Conservation (phyloP, 2,888 invertebrate genomes). For the Cephus pulcher region DNA sequence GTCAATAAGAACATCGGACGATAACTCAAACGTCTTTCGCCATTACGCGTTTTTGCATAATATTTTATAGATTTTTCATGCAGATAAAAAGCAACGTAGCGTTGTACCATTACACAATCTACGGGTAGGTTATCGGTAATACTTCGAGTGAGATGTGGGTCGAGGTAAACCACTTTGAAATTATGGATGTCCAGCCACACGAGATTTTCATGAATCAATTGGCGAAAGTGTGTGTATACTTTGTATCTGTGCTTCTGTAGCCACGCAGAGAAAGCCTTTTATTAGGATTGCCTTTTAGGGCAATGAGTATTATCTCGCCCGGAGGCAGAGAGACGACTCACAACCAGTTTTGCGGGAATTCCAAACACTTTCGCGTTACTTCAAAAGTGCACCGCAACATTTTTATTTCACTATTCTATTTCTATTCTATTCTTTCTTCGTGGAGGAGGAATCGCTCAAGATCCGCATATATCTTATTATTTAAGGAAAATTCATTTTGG, state of each 20-base stretch:
- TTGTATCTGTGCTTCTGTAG: background rate
- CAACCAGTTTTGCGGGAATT: background rate
- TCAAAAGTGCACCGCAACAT: background rate
- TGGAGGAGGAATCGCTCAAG: background rate
- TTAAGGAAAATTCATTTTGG: background rate
- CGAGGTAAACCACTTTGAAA: background rate
- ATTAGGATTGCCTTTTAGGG: background rate
- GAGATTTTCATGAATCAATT: background rate
- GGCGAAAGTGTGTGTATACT: background rate
- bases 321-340: background rate
- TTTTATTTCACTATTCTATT: background rate
- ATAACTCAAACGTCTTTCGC: background rate
- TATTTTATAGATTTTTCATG: background rate
- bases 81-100: background rate
- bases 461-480: background rate
- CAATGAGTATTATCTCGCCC: background rate
- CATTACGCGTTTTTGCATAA: background rate
- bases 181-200: background rate
- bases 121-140: background rate
- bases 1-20: background rate
- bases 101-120: background rate
- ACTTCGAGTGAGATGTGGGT: background rate
- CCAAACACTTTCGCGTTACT: background rate
- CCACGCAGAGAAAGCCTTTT: background rate
- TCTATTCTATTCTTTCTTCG: background rate